These are phyloP conservation scores for Procambarus clarkii DNA, from an alignment of 1,140 invertebrate genomes.

Conservation along the genomic window DNA sequence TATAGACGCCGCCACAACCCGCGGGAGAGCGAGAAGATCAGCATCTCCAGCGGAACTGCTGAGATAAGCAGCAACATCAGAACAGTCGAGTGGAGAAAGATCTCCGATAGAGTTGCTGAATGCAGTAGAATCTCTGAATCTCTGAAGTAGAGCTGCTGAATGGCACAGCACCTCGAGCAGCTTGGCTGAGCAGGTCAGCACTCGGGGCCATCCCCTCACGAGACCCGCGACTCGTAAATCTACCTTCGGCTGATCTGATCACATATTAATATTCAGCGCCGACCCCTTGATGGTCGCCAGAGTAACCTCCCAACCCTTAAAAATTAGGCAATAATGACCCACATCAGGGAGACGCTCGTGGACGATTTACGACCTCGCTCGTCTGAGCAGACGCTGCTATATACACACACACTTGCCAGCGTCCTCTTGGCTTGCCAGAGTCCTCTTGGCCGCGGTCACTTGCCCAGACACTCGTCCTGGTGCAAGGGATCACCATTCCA, in stretches of 20 bases:
- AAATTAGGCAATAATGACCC: constrained; percentile 40
- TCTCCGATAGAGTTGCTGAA: background rate
- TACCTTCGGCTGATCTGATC: constrained; percentile 15
- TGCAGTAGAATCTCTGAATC: no score
- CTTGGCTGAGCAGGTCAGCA: background rate
- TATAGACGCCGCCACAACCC: background rate
- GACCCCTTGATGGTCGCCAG: constrained; percentile 21
- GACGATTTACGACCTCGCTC: constrained; percentile 12
- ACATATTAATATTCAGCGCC: constrained; percentile 30
- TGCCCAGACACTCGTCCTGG: background rate
- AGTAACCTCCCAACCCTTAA: constrained; percentile 26
- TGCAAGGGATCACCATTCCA: background rate
- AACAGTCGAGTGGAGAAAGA: background rate
- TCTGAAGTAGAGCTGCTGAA: no score
- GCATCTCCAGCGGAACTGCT: no score
- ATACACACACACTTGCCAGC: background rate
- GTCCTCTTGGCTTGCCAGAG: no score
- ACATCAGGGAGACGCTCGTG: constrained; percentile 31
- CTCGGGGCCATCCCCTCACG: background rate
- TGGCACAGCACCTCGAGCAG: background rate
- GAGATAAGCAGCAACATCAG: no score
- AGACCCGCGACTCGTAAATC: background rate
- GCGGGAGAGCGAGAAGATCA: no score
- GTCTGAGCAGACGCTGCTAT: background rate
- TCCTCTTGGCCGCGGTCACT: background rate